These are phyloP conservation scores for Salvelinus alpinus DNA, from an alignment of 2,113 vertebrate genomes.

Conservation along the genomic window DNA sequence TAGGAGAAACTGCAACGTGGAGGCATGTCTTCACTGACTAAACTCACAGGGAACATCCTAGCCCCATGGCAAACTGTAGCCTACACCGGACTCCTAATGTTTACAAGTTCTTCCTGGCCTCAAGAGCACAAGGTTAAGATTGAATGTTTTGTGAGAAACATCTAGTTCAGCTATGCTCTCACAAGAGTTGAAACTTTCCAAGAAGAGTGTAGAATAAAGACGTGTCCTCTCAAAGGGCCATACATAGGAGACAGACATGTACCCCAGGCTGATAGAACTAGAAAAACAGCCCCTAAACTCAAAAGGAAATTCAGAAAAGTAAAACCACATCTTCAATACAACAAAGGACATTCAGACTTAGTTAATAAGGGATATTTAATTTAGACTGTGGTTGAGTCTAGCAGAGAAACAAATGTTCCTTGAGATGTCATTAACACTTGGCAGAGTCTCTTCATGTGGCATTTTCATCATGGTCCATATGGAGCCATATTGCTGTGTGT, in stretches of 20 bases:
- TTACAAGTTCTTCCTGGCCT: conserved; percentile 20
- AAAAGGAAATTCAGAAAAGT: not conserved
- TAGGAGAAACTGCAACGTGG: not conserved
- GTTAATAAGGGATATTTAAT: not conserved
- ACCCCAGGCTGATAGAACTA: too few relatives aligned
- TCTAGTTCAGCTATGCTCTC: not conserved
- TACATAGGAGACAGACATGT: not conserved
- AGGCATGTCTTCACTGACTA: not conserved
- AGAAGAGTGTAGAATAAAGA: not conserved
- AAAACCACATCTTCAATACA: not conserved
- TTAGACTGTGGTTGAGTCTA: not conserved
- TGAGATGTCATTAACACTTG: conserved; percentile 5
- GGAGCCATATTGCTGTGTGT: not conserved
- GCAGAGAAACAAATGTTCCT: not conserved
- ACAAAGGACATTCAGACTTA: not conserved
- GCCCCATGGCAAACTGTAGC: conserved; percentile 23
- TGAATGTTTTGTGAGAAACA: conserved; percentile 17
- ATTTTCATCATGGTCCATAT: not conserved
- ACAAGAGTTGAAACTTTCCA: not conserved
- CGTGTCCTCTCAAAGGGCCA: not conserved
- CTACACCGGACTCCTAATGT: conserved; percentile 21
- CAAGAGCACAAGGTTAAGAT: conserved; percentile 6
- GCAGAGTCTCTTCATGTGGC: not conserved
- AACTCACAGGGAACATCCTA: not conserved
- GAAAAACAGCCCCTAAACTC: not conserved